Evolutionary conservation across 2,888 invertebrate species (phyloP).

Genomic region (Encarsia formosa): DNA sequence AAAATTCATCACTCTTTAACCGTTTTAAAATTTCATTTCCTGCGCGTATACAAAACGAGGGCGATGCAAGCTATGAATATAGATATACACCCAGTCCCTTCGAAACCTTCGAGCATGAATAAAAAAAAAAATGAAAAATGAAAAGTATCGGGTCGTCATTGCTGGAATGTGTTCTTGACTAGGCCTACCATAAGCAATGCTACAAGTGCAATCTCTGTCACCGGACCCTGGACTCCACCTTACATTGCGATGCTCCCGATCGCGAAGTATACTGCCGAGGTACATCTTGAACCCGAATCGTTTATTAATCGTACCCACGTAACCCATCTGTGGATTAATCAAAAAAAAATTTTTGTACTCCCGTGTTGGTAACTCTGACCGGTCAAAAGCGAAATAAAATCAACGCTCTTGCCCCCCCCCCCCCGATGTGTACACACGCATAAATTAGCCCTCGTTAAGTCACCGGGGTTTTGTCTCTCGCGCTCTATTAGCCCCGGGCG

Average conservation of each 20-base stretch:
- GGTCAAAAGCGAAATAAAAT: too few relatives aligned
- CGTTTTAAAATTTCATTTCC: too few relatives aligned
- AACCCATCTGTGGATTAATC: constrained; percentile 3
- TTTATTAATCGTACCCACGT: constrained; percentile 25
- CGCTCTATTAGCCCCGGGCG: constrained; percentile 19
- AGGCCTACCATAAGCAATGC: constrained; percentile 88
- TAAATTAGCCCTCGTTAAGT: constrained; percentile 26
- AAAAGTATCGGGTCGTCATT: constrained; percentile 29
- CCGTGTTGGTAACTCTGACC: too few relatives aligned
- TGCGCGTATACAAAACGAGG: too few relatives aligned
- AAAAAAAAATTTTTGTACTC: too few relatives aligned
- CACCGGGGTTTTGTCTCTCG: constrained; percentile 18
- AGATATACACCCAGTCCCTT: too few relatives aligned
- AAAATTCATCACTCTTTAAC: too few relatives aligned
- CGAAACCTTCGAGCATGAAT: too few relatives aligned
- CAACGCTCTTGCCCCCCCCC: too few relatives aligned
- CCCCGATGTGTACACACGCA: constrained; percentile 4
- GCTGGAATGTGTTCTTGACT: constrained; percentile 52
- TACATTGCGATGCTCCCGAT: constrained; percentile 91
- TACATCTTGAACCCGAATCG: constrained; percentile 55
- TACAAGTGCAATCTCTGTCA: constrained; percentile 84
- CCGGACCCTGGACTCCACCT: constrained; percentile 80
- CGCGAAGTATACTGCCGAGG: constrained; percentile 89
- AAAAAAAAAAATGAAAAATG: constrained; percentile 3
- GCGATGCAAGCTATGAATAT: too few relatives aligned